Evolutionary conservation across 2,797 vertebrate species (phyloP), one percentile per base, ranked within the genome.

Genomic region (Toxotes lorentzi): DNA sequence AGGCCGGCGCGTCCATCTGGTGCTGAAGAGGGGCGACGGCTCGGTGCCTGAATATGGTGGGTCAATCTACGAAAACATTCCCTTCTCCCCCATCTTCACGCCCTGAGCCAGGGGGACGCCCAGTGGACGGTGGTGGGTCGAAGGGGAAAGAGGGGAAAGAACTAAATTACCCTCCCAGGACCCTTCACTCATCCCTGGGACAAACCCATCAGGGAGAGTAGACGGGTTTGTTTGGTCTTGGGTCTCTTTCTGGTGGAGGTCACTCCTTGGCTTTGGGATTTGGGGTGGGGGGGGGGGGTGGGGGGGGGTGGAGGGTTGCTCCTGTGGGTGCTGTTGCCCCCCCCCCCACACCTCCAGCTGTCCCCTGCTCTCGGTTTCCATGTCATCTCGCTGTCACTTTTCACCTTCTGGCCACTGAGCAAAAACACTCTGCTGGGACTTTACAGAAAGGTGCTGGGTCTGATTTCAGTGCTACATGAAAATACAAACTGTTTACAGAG

Each of bases 31-130:
- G 86, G 98, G 98, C 82, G 97, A 99, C 86, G 98, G 98, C 95
- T 99, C 98, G 0, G 98, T 99, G 94, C 98, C 98, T 57, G 98
- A 99, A 98, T 99, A 99, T 98, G 98, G 98, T 99, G 98, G 98
- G 98, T 99, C 97, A 97, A 97, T 99, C 97, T 99, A 98, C 96
- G 97, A 99, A 97, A 99, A 97, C 96, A 96, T 98, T 96, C 96
- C 97, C 95, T 98, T 99, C 96, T 98, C 97, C 92, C 96, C 97
- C 95, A 96, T 97, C 97, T 97, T 99, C 97, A 98, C 98, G 91
- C 97, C 97, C 94, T 99, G 97, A 99, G 94, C 72, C 93, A 82
- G 95, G 95, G 95, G 95, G 96, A 58, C 72, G 48, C 72, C 65
- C 82, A 50, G 73, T 77, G 88, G 88, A 87, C 82, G 71, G 83